Percentiles rank a stretch among this genome's conserved stretches.
phyloP scores from a whole-genome alignment of 2,888 invertebrate genomes.

The Chrysomela aeneicollis region DNA sequence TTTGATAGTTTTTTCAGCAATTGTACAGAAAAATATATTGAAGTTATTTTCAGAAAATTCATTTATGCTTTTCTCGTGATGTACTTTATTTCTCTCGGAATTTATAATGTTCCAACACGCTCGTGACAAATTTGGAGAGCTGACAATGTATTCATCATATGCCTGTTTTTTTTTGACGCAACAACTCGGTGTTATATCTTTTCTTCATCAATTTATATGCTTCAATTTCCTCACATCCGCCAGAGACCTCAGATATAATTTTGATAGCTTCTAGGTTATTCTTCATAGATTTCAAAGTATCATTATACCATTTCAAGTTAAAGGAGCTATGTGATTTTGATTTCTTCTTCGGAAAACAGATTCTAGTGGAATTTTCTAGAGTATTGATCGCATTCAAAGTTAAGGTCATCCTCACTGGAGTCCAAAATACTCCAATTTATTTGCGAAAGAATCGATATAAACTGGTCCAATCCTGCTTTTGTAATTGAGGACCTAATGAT shows the following conservation, averaged over 20 bases:
- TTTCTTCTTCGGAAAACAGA: background rate
- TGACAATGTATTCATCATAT: background rate
- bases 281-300: constrained; percentile 1
- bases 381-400: background rate
- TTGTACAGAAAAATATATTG: background rate
- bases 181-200: background rate
- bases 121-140: background rate
- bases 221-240: background rate
- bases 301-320: constrained; percentile 6
- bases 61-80: background rate
- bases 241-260: background rate
- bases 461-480: too few species aligned
- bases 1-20: background rate
- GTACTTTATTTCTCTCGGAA: background rate
- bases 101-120: constrained; percentile 3
- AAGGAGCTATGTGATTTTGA: background rate
- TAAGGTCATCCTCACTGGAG: background rate
- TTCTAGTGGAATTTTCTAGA: background rate
- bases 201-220: constrained; percentile 4
- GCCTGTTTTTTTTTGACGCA: constrained; percentile 2
- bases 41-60: background rate
- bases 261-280: background rate
- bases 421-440: too few species aligned
- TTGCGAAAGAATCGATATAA: too few species aligned
- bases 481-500: too few species aligned